Evolutionary conservation across 2,113 vertebrate species (phyloP).

Genomic region (Ranitomeya imitator): DNA sequence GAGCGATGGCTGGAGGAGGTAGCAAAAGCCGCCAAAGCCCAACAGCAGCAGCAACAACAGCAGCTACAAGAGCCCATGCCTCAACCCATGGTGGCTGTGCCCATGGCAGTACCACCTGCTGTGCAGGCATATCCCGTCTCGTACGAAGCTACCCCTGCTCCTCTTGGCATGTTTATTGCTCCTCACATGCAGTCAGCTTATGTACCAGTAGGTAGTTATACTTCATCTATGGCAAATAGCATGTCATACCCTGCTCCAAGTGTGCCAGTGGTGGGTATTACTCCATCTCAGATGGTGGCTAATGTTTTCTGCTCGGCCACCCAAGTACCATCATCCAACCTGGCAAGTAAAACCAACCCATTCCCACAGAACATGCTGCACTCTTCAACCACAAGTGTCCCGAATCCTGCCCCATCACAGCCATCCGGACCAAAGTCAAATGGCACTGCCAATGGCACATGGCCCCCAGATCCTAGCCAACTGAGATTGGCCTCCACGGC

Average conservation of each 20-base stretch:
- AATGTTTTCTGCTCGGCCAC: conserved; percentile 87
- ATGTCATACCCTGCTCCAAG: conserved; percentile 79
- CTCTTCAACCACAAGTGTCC: conserved; percentile 66
- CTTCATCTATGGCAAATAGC: conserved; percentile 77
- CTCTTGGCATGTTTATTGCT: conserved; percentile 75
- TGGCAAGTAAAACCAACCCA: conserved; percentile 68
- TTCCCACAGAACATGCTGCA: conserved; percentile 59
- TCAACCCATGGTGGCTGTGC: conserved; percentile 68
- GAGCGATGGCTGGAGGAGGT: conserved; percentile 92
- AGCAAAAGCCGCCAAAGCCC: conserved; percentile 80
- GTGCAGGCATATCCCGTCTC: conserved; percentile 80
- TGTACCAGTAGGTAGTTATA: conserved; percentile 78
- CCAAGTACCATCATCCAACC: conserved; percentile 66
- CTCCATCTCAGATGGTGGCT: conserved; percentile 92
- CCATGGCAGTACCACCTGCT: conserved; percentile 73
- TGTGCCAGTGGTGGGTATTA: conserved; percentile 89
- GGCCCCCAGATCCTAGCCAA: conserved; percentile 79
- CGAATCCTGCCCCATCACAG: conserved; percentile 62
- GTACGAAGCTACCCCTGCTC: conserved; percentile 72
- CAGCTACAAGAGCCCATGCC: conserved; percentile 64
- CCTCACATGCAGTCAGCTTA: conserved; percentile 80
- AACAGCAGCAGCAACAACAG: conserved; percentile 73
- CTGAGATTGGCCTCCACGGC: conserved; percentile 62
- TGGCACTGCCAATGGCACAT: conserved; percentile 68
- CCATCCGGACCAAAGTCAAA: conserved; percentile 66